phyloP scores from a whole-genome alignment of 2,113 vertebrate species.

The Tinamus guttatus region DNA sequence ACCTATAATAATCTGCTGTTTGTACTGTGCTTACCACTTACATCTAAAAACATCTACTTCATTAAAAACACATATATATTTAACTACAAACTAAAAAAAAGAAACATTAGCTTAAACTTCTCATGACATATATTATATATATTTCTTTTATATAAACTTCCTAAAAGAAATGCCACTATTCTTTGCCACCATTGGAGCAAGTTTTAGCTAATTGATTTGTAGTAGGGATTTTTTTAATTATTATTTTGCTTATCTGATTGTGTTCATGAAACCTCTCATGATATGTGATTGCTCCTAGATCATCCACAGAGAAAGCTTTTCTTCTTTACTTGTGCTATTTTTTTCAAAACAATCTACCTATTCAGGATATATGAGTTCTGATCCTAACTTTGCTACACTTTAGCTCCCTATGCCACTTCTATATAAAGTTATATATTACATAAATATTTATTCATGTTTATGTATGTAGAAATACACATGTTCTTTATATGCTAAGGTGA shows the following conservation, averaged over 20 bases:
- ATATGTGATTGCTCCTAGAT: background rate
- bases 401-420: background rate
- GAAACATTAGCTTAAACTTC: background rate
- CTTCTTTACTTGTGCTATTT: background rate
- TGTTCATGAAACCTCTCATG: background rate
- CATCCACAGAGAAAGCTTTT: background rate
- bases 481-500: background rate
- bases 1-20: background rate
- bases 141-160: background rate
- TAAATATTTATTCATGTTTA: background rate
- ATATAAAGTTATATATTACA: background rate
- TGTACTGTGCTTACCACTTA: background rate
- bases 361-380: background rate
- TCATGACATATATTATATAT: background rate
- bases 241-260: background rate
- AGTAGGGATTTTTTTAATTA: background rate
- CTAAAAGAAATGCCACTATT: background rate
- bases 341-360: background rate
- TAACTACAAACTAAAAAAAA: background rate
- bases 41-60: background rate
- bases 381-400: background rate
- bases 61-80: background rate
- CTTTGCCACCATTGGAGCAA: background rate
- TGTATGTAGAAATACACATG: background rate
- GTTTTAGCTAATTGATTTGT: background rate